phyloP scores from a whole-genome alignment of 1,140 invertebrate genomes.

The Drosophila simulans region DNA sequence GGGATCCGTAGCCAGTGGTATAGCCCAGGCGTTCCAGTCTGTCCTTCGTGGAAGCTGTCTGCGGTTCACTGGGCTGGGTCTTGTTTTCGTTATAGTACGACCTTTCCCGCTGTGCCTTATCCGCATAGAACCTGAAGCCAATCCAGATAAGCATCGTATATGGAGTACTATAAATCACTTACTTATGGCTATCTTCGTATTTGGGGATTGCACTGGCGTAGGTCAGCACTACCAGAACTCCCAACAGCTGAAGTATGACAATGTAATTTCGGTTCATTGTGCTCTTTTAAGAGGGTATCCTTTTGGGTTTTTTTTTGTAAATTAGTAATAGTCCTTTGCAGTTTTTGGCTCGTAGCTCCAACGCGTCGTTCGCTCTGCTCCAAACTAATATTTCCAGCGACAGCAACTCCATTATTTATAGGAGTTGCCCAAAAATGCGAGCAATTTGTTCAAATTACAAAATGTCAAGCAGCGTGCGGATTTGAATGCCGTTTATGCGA shows the following conservation, averaged over 20 bases:
- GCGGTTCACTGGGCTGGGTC: slow-evolving; percentile 58
- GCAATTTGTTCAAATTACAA: slow-evolving; percentile 78
- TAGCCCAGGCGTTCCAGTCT: slow-evolving; percentile 78
- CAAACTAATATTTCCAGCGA: slow-evolving; percentile 55
- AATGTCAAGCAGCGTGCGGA: slow-evolving; percentile 62
- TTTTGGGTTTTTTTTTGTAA: neutral
- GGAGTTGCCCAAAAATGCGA: slow-evolving; percentile 52
- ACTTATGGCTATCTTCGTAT: slow-evolving; percentile 72
- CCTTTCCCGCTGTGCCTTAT: slow-evolving; percentile 67
- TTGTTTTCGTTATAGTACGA: slow-evolving; percentile 72
- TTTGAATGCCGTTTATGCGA: slow-evolving; percentile 52
- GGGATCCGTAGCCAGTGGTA: slow-evolving; percentile 77
- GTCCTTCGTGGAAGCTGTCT: slow-evolving; percentile 72
- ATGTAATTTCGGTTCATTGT: slow-evolving; percentile 54
- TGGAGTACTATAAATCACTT: slow-evolving; percentile 6
- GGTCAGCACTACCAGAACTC: slow-evolving; percentile 34
- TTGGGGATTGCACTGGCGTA: slow-evolving; percentile 59
- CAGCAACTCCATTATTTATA: slow-evolving; percentile 60
- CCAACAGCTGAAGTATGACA: slow-evolving; percentile 28
- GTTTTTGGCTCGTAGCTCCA: neutral
- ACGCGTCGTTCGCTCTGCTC: slow-evolving; percentile 4
- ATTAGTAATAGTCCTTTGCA: slow-evolving; percentile 13
- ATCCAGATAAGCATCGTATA: neutral
- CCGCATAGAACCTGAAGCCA: slow-evolving; percentile 54
- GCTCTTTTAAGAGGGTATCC: slow-evolving; percentile 4